Conservation (phyloP, 2,888 invertebrate genomes). For the Perithous albicinctus region DNA sequence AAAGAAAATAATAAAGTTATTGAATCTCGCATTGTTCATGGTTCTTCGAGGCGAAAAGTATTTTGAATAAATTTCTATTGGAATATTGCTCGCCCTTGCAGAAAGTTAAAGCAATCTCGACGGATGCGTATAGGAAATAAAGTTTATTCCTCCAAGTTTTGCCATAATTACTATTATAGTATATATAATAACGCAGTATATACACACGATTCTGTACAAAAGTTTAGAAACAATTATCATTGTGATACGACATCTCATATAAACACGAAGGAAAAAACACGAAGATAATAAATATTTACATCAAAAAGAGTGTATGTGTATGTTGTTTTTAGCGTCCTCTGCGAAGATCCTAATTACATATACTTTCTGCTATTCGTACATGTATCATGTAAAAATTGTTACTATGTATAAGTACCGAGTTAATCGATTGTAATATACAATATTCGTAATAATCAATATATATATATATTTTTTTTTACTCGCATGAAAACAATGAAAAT, state of each 20-base stretch:
- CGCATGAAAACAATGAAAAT: constrained; percentile 26
- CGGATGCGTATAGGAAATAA: constrained; percentile 73
- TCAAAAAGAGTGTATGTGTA: constrained; percentile 58
- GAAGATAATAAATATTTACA: constrained; percentile 72
- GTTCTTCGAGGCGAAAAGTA: background rate
- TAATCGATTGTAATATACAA: constrained; percentile 73
- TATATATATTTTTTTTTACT: too few relatives aligned
- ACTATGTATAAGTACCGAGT: constrained; percentile 67
- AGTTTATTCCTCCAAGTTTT: constrained; percentile 72
- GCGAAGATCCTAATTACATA: constrained; percentile 53
- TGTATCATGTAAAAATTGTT: constrained; percentile 67
- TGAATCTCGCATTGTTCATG: too few relatives aligned
- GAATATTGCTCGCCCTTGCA: background rate
- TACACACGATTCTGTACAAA: constrained; percentile 76
- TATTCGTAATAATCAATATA: constrained; percentile 61
- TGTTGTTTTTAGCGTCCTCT: constrained; percentile 24
- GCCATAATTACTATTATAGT: constrained; percentile 47
- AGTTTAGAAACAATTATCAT: constrained; percentile 78
- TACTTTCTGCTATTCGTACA: constrained; percentile 63
- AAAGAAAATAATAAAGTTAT: background rate
- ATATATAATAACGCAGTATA: constrained; percentile 43
- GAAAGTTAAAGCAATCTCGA: constrained; percentile 2
- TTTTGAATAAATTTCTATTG: background rate
- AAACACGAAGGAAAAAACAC: constrained; percentile 67
- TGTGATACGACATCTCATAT: constrained; percentile 72